Evolutionary conservation across 2,113 vertebrate species (phyloP).

Genomic region (Miniopterus natalensis): DNA sequence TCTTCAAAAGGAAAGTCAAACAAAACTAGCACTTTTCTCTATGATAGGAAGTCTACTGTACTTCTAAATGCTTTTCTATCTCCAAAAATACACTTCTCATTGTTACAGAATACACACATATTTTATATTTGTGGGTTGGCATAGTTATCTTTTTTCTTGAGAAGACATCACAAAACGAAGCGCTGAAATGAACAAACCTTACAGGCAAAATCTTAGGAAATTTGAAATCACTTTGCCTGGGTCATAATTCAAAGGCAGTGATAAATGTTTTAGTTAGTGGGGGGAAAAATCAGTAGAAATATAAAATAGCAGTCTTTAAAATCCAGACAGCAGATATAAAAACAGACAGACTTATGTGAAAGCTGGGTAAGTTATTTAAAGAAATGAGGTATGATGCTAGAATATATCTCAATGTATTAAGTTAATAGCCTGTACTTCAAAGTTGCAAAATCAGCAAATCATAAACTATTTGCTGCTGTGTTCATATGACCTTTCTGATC

Average conservation of each 20-base stretch:
- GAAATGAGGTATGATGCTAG: constrained; percentile 89
- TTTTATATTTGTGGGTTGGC: constrained; percentile 81
- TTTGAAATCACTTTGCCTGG: constrained; percentile 81
- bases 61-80: constrained; percentile 80
- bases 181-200: constrained; percentile 78
- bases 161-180: constrained; percentile 86
- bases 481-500: constrained; percentile 70
- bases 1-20: constrained; percentile 72
- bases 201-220: constrained; percentile 85
- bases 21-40: constrained; percentile 76
- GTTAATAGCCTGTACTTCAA: constrained; percentile 66
- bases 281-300: constrained; percentile 74
- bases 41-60: constrained; percentile 82
- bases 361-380: constrained; percentile 79
- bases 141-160: constrained; percentile 78
- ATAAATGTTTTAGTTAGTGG: constrained; percentile 71
- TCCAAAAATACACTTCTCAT: constrained; percentile 86
- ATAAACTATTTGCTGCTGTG: constrained; percentile 75
- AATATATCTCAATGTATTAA: constrained; percentile 82
- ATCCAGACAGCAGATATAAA: constrained; percentile 84
- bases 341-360: constrained; percentile 73
- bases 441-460: constrained; percentile 79
- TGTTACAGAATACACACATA: constrained; percentile 80
- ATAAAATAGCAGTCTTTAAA: constrained; percentile 81
- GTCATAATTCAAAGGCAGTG: constrained; percentile 82